phyloP scores from a whole-genome alignment of 2,888 invertebrate genomes.

The Mactromeris polynyma region DNA sequence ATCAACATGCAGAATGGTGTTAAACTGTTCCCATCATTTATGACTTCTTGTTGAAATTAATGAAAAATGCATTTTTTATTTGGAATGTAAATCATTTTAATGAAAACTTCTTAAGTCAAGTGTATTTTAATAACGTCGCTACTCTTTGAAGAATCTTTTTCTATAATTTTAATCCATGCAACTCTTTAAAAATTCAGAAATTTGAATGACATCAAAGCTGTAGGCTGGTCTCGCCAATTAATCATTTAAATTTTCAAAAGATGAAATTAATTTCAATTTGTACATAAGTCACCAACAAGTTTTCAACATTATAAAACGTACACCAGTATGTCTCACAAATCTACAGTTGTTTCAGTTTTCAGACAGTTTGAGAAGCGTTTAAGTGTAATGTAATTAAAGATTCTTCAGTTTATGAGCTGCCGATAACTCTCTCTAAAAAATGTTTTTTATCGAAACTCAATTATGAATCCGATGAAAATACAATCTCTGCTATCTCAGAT shows the following conservation, averaged over 20 bases:
- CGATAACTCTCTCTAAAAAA: not conserved
- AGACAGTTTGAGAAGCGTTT: not conserved
- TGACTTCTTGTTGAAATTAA: slow-evolving; percentile 6
- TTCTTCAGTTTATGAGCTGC: not conserved
- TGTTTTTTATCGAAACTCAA: slow-evolving; percentile 1
- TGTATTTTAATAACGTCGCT: not conserved
- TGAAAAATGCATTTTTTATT: not conserved
- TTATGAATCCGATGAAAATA: slow-evolving; percentile 29
- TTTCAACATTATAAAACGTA: too few species aligned
- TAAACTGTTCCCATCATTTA: not conserved
- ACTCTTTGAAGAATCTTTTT: not conserved
- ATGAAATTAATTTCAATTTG: not conserved
- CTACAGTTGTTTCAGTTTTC: not conserved
- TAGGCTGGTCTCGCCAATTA: not conserved
- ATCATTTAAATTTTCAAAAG: not conserved
- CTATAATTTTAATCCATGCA: not conserved
- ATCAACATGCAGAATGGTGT: not conserved
- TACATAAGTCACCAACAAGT: too few species aligned
- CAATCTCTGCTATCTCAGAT: slow-evolving; percentile 20
- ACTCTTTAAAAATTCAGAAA: not conserved
- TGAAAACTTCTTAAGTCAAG: not conserved
- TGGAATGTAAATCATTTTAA: not conserved
- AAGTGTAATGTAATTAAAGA: slow-evolving; percentile 13
- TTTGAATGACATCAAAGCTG: not conserved
- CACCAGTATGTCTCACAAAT: too few species aligned